Evolutionary conservation across 2,888 invertebrate genomes (phyloP), one percentile per base, ranked within the genome.

Genomic region (Fissipunctia ypsillon): DNA sequence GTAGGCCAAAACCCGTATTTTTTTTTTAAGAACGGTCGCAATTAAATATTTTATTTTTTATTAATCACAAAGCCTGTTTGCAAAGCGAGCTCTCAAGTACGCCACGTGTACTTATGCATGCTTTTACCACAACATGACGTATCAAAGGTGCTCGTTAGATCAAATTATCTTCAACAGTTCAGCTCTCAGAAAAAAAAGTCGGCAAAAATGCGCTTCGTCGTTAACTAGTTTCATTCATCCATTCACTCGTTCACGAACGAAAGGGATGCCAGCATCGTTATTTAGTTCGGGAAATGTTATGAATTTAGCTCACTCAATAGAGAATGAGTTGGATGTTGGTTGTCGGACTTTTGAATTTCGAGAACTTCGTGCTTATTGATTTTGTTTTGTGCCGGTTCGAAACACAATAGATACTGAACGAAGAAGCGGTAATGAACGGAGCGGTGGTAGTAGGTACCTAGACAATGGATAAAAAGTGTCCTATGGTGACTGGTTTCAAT

Each of bases 211-310:
- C 73, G 80, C 83, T 78, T 75, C 84, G 88, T 90, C 90, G 91
- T 90, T 91, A 91, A 89, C 91, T 86, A 91, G 87, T 90, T 89
- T 86, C 90, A 90, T 90, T 90, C 88, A 85, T 81, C 80, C 86
- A 87, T 89, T 91, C 90, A 90, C 73, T 90, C 88, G 73, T 73
- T 81, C 80, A 73, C 73, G 78, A 83, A 83, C 76, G 84, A 85
- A 83, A 78, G 76, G 79, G 82, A 85, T 79, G 75, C 50, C 73
- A 70, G 72, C 75, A 57, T 65, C 75, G 78, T 84, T 81, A 82
- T 81, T 75, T 38, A 81, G 84, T 84, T 71, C 41, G 12, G 57
- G 77, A 78, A 81, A 75, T 79, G 76, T 81, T 83, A 72, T 80
- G 76, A 87, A 85, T 85, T 81, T 85, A 81, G 64, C 45, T 74